Base-by-base conservation (phyloP, 2,888 invertebrate species). In the Melinaea marsaeus region DNA sequence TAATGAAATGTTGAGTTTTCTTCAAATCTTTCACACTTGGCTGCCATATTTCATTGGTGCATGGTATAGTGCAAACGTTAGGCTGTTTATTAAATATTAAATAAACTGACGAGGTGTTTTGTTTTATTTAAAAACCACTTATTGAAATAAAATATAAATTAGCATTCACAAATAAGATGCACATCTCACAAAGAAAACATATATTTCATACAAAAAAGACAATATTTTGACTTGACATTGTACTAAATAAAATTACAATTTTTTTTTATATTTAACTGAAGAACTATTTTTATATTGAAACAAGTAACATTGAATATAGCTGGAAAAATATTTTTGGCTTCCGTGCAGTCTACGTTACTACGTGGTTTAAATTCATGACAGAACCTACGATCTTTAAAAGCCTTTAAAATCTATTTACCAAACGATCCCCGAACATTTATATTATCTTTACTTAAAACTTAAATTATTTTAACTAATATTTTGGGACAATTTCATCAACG, bases 191-290 rank as follows among this genome's bases (percentile, higher is more conserved):
- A 34, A 60, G 59, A 65, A 62, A 47, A 63, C 66, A 83, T 84
- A 78, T 80, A 81, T 77, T 70, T 73, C 62, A 79, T 87, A 86
- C 78, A 85, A 86, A 85, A 83, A 58, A 34, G 57, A 33, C 22
- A 22, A 22, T 22, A 22, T 48, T 62, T 63, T 56, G 59, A 66
- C 58, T 61, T 63, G 42, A 63, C 70, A 77, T 72, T 64, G 63
- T 62, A 72, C 74, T 79, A 73, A 63, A 58, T 42, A 37, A 13
- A 37, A 55, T 57, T 46, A 61, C 57, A 61, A 63, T 6, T 42
- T 42, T 9, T 42, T 22, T 42, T 42, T 42, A 9, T 9, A 42
- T 11, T 9, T 9, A 9, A 9, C 13, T 48, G 7, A 46, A 22
- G 34, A 42, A 22, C 33, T 60, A 57, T 37, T 47, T 61, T 63